These are phyloP conservation scores for Hoplostethus atlanticus DNA, from an alignment of 2,797 vertebrate genomes.

Conservation along the genomic window DNA sequence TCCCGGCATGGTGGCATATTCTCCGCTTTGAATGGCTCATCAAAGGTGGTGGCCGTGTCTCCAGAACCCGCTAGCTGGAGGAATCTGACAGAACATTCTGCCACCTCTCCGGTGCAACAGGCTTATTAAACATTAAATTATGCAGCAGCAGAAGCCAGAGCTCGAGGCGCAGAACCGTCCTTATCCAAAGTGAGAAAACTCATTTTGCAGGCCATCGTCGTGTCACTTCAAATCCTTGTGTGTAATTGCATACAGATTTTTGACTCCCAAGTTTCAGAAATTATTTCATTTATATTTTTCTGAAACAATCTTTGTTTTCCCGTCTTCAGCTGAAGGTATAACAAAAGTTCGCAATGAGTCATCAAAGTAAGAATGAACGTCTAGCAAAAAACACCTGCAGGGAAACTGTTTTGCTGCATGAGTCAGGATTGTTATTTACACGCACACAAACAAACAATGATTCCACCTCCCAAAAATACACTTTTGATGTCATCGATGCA, in stretches of 20 bases:
- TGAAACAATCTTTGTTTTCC: conserved; percentile 2
- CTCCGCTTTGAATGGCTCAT: conserved; percentile 35
- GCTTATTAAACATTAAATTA: conserved; percentile 68
- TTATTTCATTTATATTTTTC: neutral
- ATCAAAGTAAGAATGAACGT: conserved; percentile 22
- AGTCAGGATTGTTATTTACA: conserved; percentile 10
- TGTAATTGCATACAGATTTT: conserved; percentile 5
- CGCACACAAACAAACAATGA: neutral
- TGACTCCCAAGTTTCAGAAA: conserved; percentile 8
- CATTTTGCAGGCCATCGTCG: conserved; percentile 32
- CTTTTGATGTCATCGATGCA: neutral
- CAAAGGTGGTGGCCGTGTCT: conserved; percentile 25
- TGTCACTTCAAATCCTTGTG: conserved; percentile 32
- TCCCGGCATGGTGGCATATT: conserved; percentile 5
- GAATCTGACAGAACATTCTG: conserved; percentile 44
- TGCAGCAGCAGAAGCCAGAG: conserved; percentile 47
- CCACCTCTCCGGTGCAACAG: conserved; percentile 38
- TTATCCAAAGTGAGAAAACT: conserved; percentile 40
- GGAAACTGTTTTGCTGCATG: conserved; percentile 21
- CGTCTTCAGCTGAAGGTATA: conserved; percentile 13
- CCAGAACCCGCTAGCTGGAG: conserved; percentile 4
- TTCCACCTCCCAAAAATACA: conserved; percentile 15
- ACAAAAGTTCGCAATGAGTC: conserved; percentile 24
- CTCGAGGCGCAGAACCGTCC: conserved; percentile 30
- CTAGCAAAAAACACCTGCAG: conserved; percentile 4